These are phyloP conservation scores for Anguilla megastoma DNA, from an alignment of 2,797 vertebrate species.

Conservation along the genomic window DNA sequence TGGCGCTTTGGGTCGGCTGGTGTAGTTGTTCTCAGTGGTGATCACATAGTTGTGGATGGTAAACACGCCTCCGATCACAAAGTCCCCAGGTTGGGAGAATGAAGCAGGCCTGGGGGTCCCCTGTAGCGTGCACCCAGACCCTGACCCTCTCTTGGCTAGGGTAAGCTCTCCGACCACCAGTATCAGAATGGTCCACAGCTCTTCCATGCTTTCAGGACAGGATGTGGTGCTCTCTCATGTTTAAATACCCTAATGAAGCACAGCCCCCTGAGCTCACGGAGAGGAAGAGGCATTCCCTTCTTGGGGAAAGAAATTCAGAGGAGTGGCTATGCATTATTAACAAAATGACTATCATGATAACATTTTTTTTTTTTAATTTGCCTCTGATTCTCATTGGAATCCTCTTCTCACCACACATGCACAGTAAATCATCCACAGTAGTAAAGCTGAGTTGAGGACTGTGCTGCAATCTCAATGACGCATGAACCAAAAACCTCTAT, in stretches of 20 bases:
- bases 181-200: slow-evolving; percentile 29
- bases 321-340: no score
- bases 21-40: slow-evolving; percentile 52
- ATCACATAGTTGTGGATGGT: slow-evolving; percentile 54
- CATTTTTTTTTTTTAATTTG: no score
- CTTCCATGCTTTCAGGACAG: neutral
- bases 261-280: neutral
- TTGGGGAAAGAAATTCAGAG: neutral
- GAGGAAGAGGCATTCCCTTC: no score
- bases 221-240: neutral
- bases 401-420: neutral
- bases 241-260: neutral
- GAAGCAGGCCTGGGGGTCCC: slow-evolving; percentile 41
- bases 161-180: neutral
- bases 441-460: neutral
- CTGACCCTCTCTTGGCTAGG: neutral
- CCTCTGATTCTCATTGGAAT: neutral
- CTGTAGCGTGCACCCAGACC: slow-evolving; percentile 46
- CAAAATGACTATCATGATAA: no score
- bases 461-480: no score
- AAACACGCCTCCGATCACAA: slow-evolving; percentile 61
- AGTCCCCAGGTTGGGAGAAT: slow-evolving; percentile 59
- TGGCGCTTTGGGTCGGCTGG: slow-evolving; percentile 50
- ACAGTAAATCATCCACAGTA: neutral
- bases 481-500: no score